These are phyloP conservation scores for Nettapus auritus DNA, from an alignment of 2,113 vertebrate species.

Conservation along the genomic window DNA sequence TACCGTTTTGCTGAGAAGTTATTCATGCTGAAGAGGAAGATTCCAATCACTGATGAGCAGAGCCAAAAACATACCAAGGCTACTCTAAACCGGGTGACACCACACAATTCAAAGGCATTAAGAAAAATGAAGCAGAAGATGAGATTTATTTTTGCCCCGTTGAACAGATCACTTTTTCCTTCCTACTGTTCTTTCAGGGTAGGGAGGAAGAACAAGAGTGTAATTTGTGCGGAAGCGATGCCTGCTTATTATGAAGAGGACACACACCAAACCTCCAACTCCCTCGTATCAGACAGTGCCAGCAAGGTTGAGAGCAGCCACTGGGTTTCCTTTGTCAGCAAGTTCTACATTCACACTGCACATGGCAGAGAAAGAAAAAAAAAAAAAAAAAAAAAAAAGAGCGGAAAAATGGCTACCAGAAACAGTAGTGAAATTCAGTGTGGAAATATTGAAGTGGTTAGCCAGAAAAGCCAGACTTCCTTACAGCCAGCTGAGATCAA, in stretches of 20 bases:
- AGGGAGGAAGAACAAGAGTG: not conserved
- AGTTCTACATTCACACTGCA: not conserved
- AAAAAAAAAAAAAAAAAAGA: not conserved
- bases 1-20: not conserved
- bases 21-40: not conserved
- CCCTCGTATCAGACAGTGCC: not conserved
- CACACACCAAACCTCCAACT: not conserved
- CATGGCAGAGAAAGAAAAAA: not conserved
- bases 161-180: not conserved
- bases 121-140: not conserved
- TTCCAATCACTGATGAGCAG: not conserved
- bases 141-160: not conserved
- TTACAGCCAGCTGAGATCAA: not conserved
- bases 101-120: not conserved
- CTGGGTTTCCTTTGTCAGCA: not conserved
- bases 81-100: not conserved
- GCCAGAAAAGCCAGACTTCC: not conserved
- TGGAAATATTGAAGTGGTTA: not conserved
- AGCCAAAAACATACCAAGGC: not conserved
- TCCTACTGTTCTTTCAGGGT: not conserved
- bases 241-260: not conserved
- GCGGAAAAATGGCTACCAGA: not conserved
- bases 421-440: not conserved
- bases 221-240: not conserved
- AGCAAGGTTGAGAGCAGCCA: not conserved